Evolutionary conservation across 2,113 vertebrate genomes (phyloP), one percentile per base, ranked within the genome.

Genomic region (Jaculus jaculus): DNA sequence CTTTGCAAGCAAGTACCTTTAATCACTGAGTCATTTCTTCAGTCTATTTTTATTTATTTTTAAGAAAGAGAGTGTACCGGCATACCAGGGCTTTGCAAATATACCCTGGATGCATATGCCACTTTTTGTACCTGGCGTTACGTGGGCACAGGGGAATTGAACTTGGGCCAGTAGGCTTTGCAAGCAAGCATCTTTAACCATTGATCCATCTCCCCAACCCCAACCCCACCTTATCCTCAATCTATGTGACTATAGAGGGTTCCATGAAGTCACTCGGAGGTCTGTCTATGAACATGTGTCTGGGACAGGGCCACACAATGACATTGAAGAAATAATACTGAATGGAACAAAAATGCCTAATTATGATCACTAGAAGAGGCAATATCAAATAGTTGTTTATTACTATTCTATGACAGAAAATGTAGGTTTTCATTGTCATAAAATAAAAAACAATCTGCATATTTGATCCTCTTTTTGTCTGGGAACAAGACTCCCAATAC

Each of bases 401-500:
- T n/a, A 24, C 28, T 78, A 66, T 23, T 78, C 73, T 85, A 34
- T 32, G 32, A 23, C 5, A 60, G 24, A 78, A 89, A 10, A 11
- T 60, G 16, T 60, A 81, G 23, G 37, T 93, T 58, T 85, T 72
- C 28, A 26, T 83, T 78, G 20, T 5, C 77, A 83, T 84, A 89
- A 91, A 88, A 84, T 54, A 42, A n/a, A 91, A 91, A n/a, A 92
- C 91, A 73, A 37, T 68, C 58, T 85, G 42, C 47, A 85, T 65
- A 85, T n/a, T 39, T 26, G 17, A 18, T 58, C 23, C 34, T 89
- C 21, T 47, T 85, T 91, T 78, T 58, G 24, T 95, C 60, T 85
- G 78, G 84, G 32, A 92, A 75, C 8, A 84, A 91, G 66, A 79
- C 71, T 94, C 61, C 73, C 94, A 87, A 87, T 81, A 84, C 8